These are phyloP conservation scores for Hirudo medicinalis DNA, from an alignment of 1,140 invertebrate genomes.

Conservation along the genomic window DNA sequence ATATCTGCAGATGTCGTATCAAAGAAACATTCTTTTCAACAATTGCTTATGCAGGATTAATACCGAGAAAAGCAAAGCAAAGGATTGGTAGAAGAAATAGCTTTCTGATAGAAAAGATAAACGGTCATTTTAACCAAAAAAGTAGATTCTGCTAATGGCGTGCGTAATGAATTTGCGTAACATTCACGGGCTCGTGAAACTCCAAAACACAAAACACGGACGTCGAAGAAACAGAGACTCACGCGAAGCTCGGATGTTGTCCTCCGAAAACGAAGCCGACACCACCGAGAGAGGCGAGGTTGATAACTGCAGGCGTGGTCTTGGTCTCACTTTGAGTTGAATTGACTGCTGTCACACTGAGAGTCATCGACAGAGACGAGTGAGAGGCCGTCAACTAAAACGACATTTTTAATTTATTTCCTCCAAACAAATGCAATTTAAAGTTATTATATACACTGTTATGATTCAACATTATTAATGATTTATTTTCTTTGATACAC, in stretches of 20 bases:
- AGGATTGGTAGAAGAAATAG: neutral
- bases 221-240: neutral
- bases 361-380: neutral
- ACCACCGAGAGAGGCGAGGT: conserved; percentile 9
- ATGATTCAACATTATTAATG: no score
- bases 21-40: neutral
- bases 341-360: conserved; percentile 8
- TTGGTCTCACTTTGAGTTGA: conserved; percentile 10
- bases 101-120: no score
- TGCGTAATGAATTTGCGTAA: neutral
- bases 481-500: neutral
- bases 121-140: neutral
- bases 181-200: neutral
- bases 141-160: neutral
- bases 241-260: conserved; percentile 18
- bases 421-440: no score
- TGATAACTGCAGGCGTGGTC: neutral
- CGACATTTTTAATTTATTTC: no score
- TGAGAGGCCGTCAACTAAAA: conserved; percentile 12
- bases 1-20: neutral
- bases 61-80: neutral
- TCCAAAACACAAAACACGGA: neutral
- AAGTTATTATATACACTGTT: no score
- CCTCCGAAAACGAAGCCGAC: conserved; percentile 17
- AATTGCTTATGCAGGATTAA: neutral